A percentile compares a stretch with the other conserved stretches of the same genome.
These are phyloP conservation scores for Dendroctonus valens DNA, from an alignment of 1,140 invertebrate genomes.

Conservation along the genomic window DNA sequence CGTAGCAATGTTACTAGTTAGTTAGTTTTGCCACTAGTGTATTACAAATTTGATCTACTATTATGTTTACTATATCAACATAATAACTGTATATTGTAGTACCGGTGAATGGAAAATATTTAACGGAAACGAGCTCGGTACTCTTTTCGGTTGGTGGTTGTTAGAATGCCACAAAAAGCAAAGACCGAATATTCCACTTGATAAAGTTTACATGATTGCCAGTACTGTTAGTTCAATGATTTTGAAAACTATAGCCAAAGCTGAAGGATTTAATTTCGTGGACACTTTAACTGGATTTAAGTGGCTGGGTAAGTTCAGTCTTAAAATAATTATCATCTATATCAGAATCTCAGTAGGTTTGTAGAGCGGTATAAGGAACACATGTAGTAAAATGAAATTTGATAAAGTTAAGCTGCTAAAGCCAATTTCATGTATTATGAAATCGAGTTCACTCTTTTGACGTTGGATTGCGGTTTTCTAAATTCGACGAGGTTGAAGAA, in stretches of 20 bases:
- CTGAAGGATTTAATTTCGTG: slow-evolving; percentile 81
- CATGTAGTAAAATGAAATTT: slow-evolving; percentile 43
- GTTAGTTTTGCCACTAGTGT: no score
- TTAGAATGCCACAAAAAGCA: slow-evolving; percentile 61
- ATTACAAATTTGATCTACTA: no score
- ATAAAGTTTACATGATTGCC: slow-evolving; percentile 77
- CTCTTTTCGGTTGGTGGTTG: slow-evolving; percentile 94
- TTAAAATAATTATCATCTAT: slow-evolving; percentile 10
- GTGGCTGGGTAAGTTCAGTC: slow-evolving; percentile 80
- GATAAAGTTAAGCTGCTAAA: no score
- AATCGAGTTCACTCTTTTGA: no score
- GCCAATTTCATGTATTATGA: no score
- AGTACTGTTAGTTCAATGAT: slow-evolving; percentile 98
- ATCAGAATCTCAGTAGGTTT: not conserved
- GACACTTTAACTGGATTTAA: slow-evolving; percentile 99
- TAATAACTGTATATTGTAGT: slow-evolving; percentile 30
- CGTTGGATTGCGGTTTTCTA: no score
- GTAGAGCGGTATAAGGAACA: slow-evolving; percentile 45
- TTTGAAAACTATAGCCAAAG: slow-evolving; percentile 76
- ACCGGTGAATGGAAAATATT: slow-evolving; percentile 88
- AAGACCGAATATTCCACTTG: slow-evolving; percentile 52
- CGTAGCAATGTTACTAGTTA: no score
- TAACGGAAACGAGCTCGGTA: slow-evolving; percentile 93
- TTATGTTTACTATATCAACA: not conserved
- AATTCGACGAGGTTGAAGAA: no score